These are phyloP conservation scores for Theropithecus gelada DNA, from an alignment of 2,113 vertebrate genomes.

Conservation along the genomic window DNA sequence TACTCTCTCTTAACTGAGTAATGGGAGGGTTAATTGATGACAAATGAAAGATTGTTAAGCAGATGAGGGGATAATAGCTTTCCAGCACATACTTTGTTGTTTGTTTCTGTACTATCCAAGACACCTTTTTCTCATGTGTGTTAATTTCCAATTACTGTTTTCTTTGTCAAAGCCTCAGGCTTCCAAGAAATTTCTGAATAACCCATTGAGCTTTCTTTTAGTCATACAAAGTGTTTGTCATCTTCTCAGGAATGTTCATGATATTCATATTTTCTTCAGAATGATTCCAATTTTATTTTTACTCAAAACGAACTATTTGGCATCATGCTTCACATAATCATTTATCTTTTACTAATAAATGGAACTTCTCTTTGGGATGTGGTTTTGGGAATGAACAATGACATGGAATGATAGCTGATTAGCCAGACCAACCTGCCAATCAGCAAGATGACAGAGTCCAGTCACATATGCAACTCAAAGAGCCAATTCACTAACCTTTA, in stretches of 20 bases:
- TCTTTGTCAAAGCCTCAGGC: constrained; percentile 7
- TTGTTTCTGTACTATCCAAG: constrained; percentile 30
- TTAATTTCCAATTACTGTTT: neutral
- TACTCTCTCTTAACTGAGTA: neutral
- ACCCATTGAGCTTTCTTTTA: constrained; percentile 31
- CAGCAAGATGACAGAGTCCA: neutral
- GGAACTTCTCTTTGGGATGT: neutral
- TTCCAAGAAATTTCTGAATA: constrained; percentile 36
- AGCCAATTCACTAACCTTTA: neutral
- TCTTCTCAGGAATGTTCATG: constrained; percentile 38
- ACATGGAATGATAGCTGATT: no score
- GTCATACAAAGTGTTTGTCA: neutral
- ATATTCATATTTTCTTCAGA: neutral
- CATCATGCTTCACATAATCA: neutral
- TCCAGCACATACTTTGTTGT: neutral
- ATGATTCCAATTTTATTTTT: constrained; percentile 40
- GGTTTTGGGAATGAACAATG: neutral
- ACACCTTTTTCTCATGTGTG: neutral
- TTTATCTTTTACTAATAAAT: neutral
- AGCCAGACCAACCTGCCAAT: neutral
- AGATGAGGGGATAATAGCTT: neutral
- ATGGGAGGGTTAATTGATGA: neutral
- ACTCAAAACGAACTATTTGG: neutral
- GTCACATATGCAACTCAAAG: neutral
- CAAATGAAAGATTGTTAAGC: neutral